These are phyloP conservation scores for Athene cunicularia DNA, from an alignment of 2,113 vertebrate species.

Conservation along the genomic window DNA sequence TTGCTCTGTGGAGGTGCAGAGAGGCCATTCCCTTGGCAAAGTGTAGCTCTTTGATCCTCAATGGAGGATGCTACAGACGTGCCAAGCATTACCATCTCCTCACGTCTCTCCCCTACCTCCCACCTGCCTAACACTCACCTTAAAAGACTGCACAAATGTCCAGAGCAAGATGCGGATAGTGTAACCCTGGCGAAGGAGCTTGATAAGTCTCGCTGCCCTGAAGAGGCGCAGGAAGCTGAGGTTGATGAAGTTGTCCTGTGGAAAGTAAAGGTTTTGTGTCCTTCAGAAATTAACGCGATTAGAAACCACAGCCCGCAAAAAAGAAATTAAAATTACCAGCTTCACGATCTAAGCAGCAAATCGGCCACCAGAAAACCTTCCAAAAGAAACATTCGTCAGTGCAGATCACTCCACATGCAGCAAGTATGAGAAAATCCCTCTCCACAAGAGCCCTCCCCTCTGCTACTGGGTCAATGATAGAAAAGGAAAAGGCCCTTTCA, in stretches of 20 bases:
- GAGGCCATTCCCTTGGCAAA: not conserved
- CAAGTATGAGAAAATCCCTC: conserved; percentile 63
- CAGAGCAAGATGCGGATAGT: conserved; percentile 97
- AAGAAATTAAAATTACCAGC: conserved; percentile 68
- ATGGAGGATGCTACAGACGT: accelerated
- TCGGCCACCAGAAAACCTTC: conserved; percentile 73
- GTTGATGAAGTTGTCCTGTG: conserved; percentile 93
- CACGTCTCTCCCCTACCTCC: accelerated
- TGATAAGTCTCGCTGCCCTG: conserved; percentile 92
- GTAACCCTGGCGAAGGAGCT: conserved; percentile 94
- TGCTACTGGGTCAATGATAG: conserved; percentile 25
- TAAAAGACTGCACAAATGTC: conserved; percentile 98
- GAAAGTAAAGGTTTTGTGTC: conserved; percentile 56
- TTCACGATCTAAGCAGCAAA: conserved; percentile 74
- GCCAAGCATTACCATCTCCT: not conserved
- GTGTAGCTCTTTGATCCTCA: not conserved
- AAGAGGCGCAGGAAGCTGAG: conserved; percentile 95
- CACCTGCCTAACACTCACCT: conserved; percentile 75
- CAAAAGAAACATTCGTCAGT: conserved; percentile 68
- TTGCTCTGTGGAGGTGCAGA: not conserved
- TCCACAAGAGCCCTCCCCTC: conserved; percentile 63
- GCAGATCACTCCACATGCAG: conserved; percentile 73
- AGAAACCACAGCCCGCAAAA: conserved; percentile 67
- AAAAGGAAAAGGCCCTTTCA: conserved; percentile 36
- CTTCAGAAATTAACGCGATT: conserved; percentile 28